Evolutionary conservation across 1,140 invertebrate genomes (phyloP), one percentile per base, ranked within the genome.

Genomic region (Zophobas morio): DNA sequence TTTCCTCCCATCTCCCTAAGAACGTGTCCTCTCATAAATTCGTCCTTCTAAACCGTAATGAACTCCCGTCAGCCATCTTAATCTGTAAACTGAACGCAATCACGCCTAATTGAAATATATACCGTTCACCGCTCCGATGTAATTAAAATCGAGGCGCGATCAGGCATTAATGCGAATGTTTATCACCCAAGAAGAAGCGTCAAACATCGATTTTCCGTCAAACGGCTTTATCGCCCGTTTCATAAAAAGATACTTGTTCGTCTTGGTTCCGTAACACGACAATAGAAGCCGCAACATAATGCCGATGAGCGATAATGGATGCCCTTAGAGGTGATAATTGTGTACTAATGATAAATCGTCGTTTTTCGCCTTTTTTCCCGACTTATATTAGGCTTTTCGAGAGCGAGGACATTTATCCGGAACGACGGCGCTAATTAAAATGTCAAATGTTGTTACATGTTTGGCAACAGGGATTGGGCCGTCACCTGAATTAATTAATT

Each of bases 161-260:
- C 42, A 46, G 42, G 42, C 42, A 51, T 51, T 51, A 51, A 51
- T 51, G n/a, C 20, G 6, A 51, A 51, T 51, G 42, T 46, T 46
- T 46, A 46, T 3, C 42, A 8, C 3, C 3, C 3, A 46, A 46
- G 42, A 4, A 8, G 3, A 8, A 8, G 49, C 49, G 49, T 51
- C 49, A 51, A 51, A 51, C 49, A 2, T 20, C 49, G 49, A n/a
- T 51, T 20, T 20, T 20, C 20, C 20, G 20, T 20, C 20, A 20
- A 20, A 20, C 20, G 6, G 49, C n/a, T 51, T 51, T 51, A 51
- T 51, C 49, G 49, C 49, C 42, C 20, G 20, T 51, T 51, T 51
- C 49, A 51, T 51, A 51, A 51, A 51, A 51, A 51, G 49, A 51
- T 51, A 51, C 49, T 51, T 51, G n/a, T 51, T 51, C 49, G 49